These are phyloP conservation scores for Eupithecia abbreviata DNA, from an alignment of 2,888 invertebrate genomes.

Conservation along the genomic window DNA sequence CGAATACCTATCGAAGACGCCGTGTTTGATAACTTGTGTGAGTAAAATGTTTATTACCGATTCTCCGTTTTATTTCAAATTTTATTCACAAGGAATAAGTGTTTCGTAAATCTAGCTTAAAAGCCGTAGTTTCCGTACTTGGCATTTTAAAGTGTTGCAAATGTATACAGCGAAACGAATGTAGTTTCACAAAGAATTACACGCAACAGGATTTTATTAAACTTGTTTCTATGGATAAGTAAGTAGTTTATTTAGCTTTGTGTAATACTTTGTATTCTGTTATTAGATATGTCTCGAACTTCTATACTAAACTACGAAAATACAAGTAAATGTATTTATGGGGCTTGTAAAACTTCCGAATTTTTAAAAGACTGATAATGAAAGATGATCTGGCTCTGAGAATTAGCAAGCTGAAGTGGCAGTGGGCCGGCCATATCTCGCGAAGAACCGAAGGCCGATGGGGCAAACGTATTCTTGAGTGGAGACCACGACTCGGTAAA, in stretches of 20 bases:
- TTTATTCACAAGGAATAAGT: neutral
- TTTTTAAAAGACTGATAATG: neutral
- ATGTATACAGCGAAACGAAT: neutral
- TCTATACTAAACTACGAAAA: neutral
- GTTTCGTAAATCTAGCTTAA: neutral
- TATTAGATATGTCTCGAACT: neutral
- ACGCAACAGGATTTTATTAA: neutral
- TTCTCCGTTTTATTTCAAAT: neutral
- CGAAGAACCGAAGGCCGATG: too few relatives aligned
- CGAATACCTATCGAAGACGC: constrained; percentile 7
- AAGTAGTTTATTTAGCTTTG: neutral
- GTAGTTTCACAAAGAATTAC: constrained; percentile 1
- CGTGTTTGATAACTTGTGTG: constrained; percentile 9
- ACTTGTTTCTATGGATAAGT: neutral
- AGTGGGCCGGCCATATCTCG: too few relatives aligned
- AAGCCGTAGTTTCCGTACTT: neutral
- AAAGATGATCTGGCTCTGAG: too few relatives aligned
- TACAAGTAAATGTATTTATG: neutral
- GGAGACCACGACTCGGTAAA: too few relatives aligned
- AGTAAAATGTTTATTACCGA: neutral
- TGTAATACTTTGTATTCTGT: neutral
- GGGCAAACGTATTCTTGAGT: too few relatives aligned
- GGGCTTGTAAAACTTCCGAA: neutral
- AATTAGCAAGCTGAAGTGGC: too few relatives aligned
- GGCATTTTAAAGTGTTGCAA: constrained; percentile 1